These are phyloP conservation scores for Leptinotarsa peninsularis DNA, from an alignment of 2,888 invertebrate species.

Conservation along the genomic window DNA sequence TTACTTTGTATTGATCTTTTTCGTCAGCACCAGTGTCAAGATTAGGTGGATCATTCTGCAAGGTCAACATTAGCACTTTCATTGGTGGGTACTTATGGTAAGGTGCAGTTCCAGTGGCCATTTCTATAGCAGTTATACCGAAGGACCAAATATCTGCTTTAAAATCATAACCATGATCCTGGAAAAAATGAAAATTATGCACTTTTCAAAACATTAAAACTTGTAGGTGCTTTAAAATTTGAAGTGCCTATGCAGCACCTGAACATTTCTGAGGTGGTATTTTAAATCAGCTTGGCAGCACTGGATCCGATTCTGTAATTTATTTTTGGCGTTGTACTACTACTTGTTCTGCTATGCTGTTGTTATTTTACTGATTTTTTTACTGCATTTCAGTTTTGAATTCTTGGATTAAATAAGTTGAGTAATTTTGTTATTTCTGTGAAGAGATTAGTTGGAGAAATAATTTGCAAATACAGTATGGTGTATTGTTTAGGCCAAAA, in stretches of 20 bases:
- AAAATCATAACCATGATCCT: conserved; percentile 97
- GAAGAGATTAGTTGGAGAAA: too few relatives aligned
- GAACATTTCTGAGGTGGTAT: too few relatives aligned
- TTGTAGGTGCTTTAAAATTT: background rate
- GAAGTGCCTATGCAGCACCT: background rate
- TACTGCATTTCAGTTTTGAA: background rate
- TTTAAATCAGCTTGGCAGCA: too few relatives aligned
- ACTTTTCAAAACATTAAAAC: too few relatives aligned
- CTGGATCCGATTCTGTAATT: background rate
- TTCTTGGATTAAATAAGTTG: background rate
- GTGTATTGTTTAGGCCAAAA: too few relatives aligned
- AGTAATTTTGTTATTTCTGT: too few relatives aligned
- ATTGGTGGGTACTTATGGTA: conserved; percentile 99
- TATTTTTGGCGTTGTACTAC: too few relatives aligned
- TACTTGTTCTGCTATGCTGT: too few relatives aligned
- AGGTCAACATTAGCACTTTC: conserved; percentile 98
- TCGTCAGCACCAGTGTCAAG: conserved; percentile 95
- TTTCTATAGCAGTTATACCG: conserved; percentile 97
- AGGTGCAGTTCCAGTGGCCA: conserved; percentile 98
- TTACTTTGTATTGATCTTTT: conserved; percentile 93
- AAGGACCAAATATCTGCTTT: conserved; percentile 96
- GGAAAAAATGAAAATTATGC: conserved; percentile 47
- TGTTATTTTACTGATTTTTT: too few relatives aligned
- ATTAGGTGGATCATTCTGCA: conserved; percentile 97
- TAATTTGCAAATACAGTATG: too few relatives aligned